A percentile compares a stretch with the other conserved stretches of the same genome.
phyloP scores from a whole-genome alignment of 2,888 invertebrate genomes.

The Phaedon cochleariae region DNA sequence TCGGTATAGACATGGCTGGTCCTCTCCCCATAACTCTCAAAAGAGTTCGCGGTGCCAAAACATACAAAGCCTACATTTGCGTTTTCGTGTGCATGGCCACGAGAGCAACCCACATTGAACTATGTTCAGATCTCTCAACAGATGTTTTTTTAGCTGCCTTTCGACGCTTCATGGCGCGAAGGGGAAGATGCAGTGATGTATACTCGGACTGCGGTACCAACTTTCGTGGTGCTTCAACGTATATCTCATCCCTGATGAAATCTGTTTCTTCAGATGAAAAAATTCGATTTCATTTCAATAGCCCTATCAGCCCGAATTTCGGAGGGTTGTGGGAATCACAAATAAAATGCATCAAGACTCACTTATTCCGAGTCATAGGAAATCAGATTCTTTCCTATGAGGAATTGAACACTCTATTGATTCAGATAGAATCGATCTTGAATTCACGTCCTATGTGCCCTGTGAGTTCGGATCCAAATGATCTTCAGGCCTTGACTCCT shows the following conservation, averaged over 20 bases:
- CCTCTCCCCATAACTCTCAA: not conserved
- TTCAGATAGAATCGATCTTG: constrained; percentile 26
- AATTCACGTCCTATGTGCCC: constrained; percentile 30
- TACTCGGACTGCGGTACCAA: not conserved
- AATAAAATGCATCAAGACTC: not conserved
- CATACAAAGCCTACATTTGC: not conserved
- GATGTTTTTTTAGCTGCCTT: not conserved
- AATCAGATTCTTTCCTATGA: constrained; percentile 29
- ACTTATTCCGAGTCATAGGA: constrained; percentile 21
- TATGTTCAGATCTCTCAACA: not conserved
- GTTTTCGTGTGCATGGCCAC: constrained; percentile 6
- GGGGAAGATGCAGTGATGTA: not conserved
- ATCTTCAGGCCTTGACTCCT: not conserved
- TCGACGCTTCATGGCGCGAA: not conserved
- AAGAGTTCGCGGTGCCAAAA: constrained; percentile 2
- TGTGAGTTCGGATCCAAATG: not conserved
- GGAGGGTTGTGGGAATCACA: not conserved
- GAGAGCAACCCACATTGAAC: not conserved
- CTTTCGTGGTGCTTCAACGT: not conserved
- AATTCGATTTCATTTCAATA: not conserved
- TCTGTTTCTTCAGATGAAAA: not conserved
- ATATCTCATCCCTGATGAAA: not conserved
- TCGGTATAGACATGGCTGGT: constrained; percentile 19
- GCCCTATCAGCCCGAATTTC: not conserved
- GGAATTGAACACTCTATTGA: constrained; percentile 23